These are phyloP conservation scores for Dipodomys spectabilis DNA, from an alignment of 2,113 vertebrate genomes.

Conservation along the genomic window DNA sequence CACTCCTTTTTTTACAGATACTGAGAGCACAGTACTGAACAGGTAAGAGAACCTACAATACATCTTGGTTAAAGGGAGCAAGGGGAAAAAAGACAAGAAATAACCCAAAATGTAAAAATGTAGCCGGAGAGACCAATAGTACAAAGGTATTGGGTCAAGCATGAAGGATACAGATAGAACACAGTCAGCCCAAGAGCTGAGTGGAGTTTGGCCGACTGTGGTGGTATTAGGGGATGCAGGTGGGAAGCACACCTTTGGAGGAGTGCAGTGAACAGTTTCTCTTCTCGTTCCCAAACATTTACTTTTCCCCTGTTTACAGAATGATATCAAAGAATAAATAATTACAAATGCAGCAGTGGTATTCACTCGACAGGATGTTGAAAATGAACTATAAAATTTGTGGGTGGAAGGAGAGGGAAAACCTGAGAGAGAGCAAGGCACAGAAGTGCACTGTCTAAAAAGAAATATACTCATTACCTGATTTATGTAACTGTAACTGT, in stretches of 20 bases:
- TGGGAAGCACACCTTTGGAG: not conserved
- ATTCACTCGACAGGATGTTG: no score
- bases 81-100: constrained; percentile 22
- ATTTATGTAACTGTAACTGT: no score
- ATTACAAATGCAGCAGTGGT: no score
- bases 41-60: not conserved
- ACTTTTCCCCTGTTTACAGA: not conserved
- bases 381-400: no score
- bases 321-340: not conserved
- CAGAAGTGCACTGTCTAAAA: no score
- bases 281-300: not conserved
- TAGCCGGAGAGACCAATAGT: constrained; percentile 20
- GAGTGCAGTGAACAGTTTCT: not conserved
- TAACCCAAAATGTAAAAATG: constrained; percentile 29
- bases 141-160: not conserved
- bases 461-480: no score
- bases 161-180: constrained; percentile 1
- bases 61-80: not conserved
- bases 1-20: not conserved
- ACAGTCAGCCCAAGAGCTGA: not conserved
- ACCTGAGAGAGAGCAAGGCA: no score
- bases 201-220: no score
- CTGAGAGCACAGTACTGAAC: not conserved
- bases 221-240: not conserved
- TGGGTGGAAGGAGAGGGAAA: no score